Evolutionary conservation across 1,140 invertebrate genomes (phyloP).

Genomic region (Pteromalus puparum): DNA sequence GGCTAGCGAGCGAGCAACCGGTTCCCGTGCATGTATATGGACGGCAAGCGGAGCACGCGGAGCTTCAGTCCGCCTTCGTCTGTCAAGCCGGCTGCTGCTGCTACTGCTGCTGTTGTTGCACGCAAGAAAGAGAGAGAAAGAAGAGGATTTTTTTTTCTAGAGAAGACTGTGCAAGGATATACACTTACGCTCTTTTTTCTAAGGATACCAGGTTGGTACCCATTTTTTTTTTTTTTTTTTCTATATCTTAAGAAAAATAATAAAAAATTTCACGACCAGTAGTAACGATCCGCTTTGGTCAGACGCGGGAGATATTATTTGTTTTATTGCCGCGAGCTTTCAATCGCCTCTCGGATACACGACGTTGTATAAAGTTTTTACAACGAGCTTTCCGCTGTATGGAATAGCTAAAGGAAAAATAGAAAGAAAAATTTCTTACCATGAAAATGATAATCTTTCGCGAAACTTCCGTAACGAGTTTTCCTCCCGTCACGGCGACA

Average conservation of each 20-base stretch:
- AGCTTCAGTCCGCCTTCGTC: slow-evolving; percentile 42
- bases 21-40: slow-evolving; percentile 43
- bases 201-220: background rate
- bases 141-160: background rate
- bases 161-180: no score
- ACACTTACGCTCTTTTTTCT: background rate
- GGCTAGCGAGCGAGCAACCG: slow-evolving; percentile 45
- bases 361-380: no score
- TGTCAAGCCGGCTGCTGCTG: slow-evolving; percentile 28
- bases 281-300: background rate
- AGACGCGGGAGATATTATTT: no score
- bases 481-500: background rate
- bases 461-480: background rate
- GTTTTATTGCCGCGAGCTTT: no score
- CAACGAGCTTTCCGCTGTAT: no score
- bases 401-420: no score
- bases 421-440: no score
- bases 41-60: slow-evolving; percentile 18
- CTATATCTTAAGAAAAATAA: no score
- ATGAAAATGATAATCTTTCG: background rate
- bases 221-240: background rate
- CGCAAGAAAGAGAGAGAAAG: background rate
- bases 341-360: no score
- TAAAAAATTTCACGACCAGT: background rate
- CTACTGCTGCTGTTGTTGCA: background rate